These are phyloP conservation scores for Bubo bubo DNA, from an alignment of 2,113 vertebrate species.

Conservation along the genomic window DNA sequence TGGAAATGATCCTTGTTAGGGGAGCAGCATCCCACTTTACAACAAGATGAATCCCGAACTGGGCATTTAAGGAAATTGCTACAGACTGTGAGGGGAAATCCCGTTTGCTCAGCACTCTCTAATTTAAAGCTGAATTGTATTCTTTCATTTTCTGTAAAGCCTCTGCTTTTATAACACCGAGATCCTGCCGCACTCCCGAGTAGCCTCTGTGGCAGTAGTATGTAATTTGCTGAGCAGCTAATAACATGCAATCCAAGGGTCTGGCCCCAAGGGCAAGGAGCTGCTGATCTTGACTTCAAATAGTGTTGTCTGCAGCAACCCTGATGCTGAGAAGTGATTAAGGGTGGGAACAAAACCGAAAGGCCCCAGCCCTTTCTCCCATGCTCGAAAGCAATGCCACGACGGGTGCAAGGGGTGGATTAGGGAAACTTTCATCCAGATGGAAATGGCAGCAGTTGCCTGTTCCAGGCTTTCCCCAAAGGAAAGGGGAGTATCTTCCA, in stretches of 20 bases:
- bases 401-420: rapidly evolving
- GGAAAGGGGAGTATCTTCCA: neutral
- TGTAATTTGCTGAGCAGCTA: constrained; percentile 17
- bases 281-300: constrained; percentile 15
- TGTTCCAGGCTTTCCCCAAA: neutral
- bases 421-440: neutral
- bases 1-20: constrained; percentile 16
- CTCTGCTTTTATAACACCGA: neutral
- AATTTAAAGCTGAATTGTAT: neutral
- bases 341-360: neutral
- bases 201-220: neutral
- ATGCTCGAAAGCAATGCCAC: rapidly evolving
- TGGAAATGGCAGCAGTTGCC: neutral
- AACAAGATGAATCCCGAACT: constrained; percentile 40
- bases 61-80: constrained; percentile 42
- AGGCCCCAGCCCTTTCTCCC: neutral
- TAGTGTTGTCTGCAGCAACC: neutral
- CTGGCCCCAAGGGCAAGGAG: constrained; percentile 6
- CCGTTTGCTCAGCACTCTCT: constrained; percentile 20
- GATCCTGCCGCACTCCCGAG: neutral
- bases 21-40: constrained; percentile 34
- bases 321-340: neutral
- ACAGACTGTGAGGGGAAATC: neutral
- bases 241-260: neutral
- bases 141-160: neutral